Base-by-base conservation (phyloP, 2,888 invertebrate genomes). In the Cantharis rufa region DNA sequence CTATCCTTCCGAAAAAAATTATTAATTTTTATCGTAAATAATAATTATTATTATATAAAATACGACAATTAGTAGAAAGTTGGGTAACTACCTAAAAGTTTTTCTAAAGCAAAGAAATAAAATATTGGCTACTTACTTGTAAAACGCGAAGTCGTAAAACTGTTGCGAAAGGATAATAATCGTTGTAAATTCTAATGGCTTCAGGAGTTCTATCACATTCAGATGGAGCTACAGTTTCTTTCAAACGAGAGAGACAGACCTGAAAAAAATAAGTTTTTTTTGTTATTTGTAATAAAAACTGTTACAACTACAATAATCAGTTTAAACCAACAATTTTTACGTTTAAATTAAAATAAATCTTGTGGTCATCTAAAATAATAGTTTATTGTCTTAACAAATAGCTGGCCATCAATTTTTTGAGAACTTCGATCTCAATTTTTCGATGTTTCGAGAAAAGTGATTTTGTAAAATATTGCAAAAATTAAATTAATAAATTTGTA, bases 161-260 rank as follows among this genome's bases (percentile, higher is more conserved):
- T 75, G 91, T 86, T 27, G 92, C 92, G 80, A 92, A 89, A 10
- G 91, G 92, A 82, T 92, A 92, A n/a, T 88, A 86, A n/a, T 90
- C 90, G 63, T 88, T 87, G 7, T 78, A 72, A 7, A 81, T 72
- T 10, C 79, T 62, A 7, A 28, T 28, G 10, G 78, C 79, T 16
- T 83, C 83, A 24, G 81, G 79, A 18, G 83, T 79, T 76, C 82
- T 81, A 68, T 84, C 84, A 21, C 80, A 75, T 77, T 91, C 90
- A 69, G 90, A 86, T 13, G 90, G 90, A 1, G 90, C 90, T 3
- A 90, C 90, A 0, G 91, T 90, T 86, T 91, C 91, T 82, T 91
- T 91, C 71, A 91, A 87, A 61, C 88, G 88, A 15, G 90, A 89
- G 75, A 91, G 85, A 70, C 90, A 89, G 81, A 89, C 89, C 91